A percentile compares a stretch with the other conserved stretches of the same genome.
Evolutionary conservation across 2,113 vertebrate species (phyloP).

Genomic region (Argyrosomus japonicus): DNA sequence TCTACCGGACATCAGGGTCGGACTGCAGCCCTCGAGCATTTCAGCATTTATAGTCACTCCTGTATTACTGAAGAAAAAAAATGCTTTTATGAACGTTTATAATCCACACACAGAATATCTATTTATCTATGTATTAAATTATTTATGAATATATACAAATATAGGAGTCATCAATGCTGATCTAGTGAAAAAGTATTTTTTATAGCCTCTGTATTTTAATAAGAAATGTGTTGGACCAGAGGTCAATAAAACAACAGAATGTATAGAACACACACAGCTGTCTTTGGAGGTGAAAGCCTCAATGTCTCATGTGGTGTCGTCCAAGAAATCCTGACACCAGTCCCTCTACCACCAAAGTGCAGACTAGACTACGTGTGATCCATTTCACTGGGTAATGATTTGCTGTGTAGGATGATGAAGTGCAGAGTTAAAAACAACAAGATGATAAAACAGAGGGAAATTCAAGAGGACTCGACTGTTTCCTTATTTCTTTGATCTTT

Average conservation of each 20-base stretch:
- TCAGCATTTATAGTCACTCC: conserved; percentile 72
- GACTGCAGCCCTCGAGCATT: conserved; percentile 55
- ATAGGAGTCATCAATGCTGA: conserved; percentile 72
- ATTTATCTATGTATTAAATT: conserved; percentile 86
- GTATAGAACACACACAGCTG: conserved; percentile 78
- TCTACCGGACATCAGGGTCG: conserved; percentile 69
- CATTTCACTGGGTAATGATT: conserved; percentile 20
- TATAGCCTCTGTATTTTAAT: conserved; percentile 86
- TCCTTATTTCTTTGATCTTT: conserved; percentile 63
- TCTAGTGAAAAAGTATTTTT: conserved; percentile 83
- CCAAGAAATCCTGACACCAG: conserved; percentile 41
- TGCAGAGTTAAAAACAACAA: neutral
- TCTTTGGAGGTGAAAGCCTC: conserved; percentile 68
- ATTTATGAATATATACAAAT: conserved; percentile 76
- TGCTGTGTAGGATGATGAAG: conserved; percentile 41
- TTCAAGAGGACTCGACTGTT: conserved; percentile 70
- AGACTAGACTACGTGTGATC: conserved; percentile 40
- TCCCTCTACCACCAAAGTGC: conserved; percentile 71
- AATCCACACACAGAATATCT: conserved; percentile 85
- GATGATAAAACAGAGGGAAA: neutral
- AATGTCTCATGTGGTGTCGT: conserved; percentile 44
- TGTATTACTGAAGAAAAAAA: conserved; percentile 64
- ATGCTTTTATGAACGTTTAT: conserved; percentile 85
- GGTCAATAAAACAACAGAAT: conserved; percentile 79
- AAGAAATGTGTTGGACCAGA: conserved; percentile 75